Evolutionary conservation across 2,797 vertebrate genomes (phyloP).

Genomic region (Liasis olivaceus): DNA sequence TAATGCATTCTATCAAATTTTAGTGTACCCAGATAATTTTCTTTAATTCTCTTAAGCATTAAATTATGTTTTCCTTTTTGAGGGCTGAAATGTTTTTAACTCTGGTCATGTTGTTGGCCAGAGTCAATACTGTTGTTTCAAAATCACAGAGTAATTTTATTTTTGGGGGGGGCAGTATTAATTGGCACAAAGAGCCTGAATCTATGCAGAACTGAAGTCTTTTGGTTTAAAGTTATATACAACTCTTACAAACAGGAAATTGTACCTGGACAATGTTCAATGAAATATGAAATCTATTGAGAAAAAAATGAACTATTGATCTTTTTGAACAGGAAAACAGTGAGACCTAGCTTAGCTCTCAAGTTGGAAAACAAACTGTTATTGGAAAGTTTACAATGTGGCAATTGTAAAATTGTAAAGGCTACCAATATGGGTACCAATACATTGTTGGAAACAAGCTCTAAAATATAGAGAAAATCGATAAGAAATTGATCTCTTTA

Average conservation of each 20-base stretch:
- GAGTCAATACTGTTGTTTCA: slow-evolving; percentile 32
- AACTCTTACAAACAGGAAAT: slow-evolving; percentile 28
- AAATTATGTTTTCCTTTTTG: slow-evolving; percentile 14
- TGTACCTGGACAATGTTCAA: slow-evolving; percentile 22
- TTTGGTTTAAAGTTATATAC: slow-evolving; percentile 15
- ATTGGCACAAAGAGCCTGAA: slow-evolving; percentile 43
- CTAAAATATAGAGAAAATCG: background rate
- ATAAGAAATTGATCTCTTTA: slow-evolving; percentile 11
- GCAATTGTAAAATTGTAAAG: background rate
- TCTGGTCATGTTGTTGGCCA: slow-evolving; percentile 24
- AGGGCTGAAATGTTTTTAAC: slow-evolving; percentile 22
- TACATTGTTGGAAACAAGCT: slow-evolving; percentile 21
- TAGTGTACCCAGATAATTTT: slow-evolving; percentile 14
- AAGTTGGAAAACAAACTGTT: background rate
- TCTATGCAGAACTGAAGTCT: slow-evolving; percentile 6
- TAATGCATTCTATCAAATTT: background rate
- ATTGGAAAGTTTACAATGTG: background rate
- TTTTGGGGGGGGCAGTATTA: background rate
- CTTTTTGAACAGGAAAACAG: background rate
- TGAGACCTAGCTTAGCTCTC: background rate
- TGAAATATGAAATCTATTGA: background rate
- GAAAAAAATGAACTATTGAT: background rate
- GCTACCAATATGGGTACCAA: background rate
- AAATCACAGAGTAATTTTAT: slow-evolving; percentile 25
- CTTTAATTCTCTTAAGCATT: slow-evolving; percentile 22